A percentile compares a stretch with the other conserved stretches of the same genome.
These are phyloP conservation scores for Spheniscus mendiculus DNA, from an alignment of 2,113 vertebrate genomes.

Conservation along the genomic window DNA sequence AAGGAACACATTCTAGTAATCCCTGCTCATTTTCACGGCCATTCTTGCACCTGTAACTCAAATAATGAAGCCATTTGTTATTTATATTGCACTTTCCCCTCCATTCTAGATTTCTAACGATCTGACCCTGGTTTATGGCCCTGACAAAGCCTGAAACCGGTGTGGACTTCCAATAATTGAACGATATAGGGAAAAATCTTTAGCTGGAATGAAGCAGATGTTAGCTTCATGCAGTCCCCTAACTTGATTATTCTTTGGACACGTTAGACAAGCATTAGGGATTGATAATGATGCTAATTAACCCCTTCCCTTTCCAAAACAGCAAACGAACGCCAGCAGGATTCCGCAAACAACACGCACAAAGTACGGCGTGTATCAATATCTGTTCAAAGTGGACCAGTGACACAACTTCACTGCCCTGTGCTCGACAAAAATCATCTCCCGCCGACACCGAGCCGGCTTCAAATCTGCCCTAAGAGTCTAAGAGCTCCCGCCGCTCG, in stretches of 20 bases:
- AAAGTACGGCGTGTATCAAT: constrained; percentile 42
- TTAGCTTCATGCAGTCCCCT: constrained; percentile 75
- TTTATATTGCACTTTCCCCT: constrained; percentile 55
- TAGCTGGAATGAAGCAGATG: constrained; percentile 82
- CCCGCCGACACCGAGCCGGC: neutral
- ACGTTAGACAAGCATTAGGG: constrained; percentile 81
- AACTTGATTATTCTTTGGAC: constrained; percentile 86
- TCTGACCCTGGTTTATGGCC: constrained; percentile 72
- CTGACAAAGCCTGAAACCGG: constrained; percentile 63
- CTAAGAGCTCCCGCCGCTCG: neutral
- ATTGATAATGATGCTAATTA: constrained; percentile 85
- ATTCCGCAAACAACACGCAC: constrained; percentile 65
- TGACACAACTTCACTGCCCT: neutral
- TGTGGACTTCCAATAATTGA: constrained; percentile 61
- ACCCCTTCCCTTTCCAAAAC: constrained; percentile 77
- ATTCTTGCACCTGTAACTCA: constrained; percentile 73
- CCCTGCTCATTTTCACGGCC: constrained; percentile 13
- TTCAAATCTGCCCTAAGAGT: neutral
- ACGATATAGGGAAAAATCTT: constrained; percentile 68
- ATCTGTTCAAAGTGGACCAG: constrained; percentile 34
- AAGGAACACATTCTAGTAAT: constrained; percentile 30
- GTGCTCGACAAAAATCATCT: neutral
- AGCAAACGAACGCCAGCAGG: constrained; percentile 68
- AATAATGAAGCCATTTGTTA: constrained; percentile 69
- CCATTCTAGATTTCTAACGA: constrained; percentile 60